Base-by-base conservation (phyloP, 2,797 vertebrate species). In the Alcedo atthis region DNA sequence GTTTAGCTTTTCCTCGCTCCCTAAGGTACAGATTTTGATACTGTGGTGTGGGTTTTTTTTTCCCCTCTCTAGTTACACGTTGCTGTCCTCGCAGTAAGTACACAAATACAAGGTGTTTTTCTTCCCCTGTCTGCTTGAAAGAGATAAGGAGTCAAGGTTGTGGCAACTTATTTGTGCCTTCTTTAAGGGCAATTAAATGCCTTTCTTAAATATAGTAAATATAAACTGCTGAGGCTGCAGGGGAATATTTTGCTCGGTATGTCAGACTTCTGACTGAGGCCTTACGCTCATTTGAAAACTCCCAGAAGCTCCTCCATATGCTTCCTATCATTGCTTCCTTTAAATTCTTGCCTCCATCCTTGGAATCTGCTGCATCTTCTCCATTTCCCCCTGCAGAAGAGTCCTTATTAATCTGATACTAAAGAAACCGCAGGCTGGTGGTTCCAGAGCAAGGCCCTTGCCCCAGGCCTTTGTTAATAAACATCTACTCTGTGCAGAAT, bases 81-180 rank as follows among this genome's bases (percentile, higher is more conserved):
- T 57, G 98, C 98, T 87, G 93, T 98, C 54, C 96, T 99, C 73
- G 98, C 98, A 74, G 99, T 99, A 97, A 99, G 99, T 99, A 95
- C 68, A 92, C 25, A 8, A 76, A 75, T 43, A 30, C 54, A 76
- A 62, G 66, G 45, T 5, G 5, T 5, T 89, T 91, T 91, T 86
- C 77, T 94, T 49, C 68, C 66, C 43, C 35, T 37, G 42, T 15
- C 10, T 53, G n/a, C 43, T 62, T 70, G 73, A 46, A 33, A 77
- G 46, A 90, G 46, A 70, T 26, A 53, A 0, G 1, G 57, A 85
- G 42, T 91, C 63, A 78, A 88, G 66, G 81, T 55, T 74, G 43
- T 87, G 43, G 67, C 76, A 74, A 20, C 10, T 10, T 28, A 11
- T 24, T 54, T 63, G 48, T 81, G 73, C 35, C 58, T 76, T 78